phyloP scores from a whole-genome alignment of 92 coral and sea anemone genomes.

The Bergia puertoricense region DNA sequence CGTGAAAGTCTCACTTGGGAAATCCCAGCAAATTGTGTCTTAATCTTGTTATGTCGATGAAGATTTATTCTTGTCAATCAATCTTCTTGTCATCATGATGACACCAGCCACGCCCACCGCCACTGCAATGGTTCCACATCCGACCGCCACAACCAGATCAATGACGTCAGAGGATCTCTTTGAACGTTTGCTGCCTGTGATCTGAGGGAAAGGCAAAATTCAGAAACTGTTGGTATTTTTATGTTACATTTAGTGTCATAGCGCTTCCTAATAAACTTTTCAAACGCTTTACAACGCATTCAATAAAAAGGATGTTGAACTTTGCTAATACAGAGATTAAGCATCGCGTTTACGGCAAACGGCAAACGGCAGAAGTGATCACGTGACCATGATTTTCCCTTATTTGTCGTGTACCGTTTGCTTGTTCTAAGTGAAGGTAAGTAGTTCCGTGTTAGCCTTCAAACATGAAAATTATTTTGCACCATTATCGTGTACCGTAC shows the following conservation, averaged over 20 bases:
- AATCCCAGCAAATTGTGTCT: background rate
- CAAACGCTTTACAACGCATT: no score
- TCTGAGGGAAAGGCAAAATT: conserved; percentile 41
- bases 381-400: no score
- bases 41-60: conserved; percentile 29
- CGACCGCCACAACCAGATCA: conserved; percentile 89
- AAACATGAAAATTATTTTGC: no score
- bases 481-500: no score
- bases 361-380: no score
- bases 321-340: no score
- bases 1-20: background rate
- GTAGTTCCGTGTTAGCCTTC: no score
- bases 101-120: conserved; percentile 96
- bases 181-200: conserved; percentile 76
- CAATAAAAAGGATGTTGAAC: no score
- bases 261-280: no score
- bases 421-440: no score
- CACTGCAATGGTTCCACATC: conserved; percentile 84
- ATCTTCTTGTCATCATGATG: conserved; percentile 87
- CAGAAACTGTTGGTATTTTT: background rate
- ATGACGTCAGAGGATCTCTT: conserved; percentile 89
- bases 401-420: no score
- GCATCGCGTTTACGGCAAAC: no score
- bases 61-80: conserved; percentile 78
- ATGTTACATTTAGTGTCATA: background rate